phyloP scores from a whole-genome alignment of 2,113 vertebrate genomes.

The Larimichthys polyactis region DNA sequence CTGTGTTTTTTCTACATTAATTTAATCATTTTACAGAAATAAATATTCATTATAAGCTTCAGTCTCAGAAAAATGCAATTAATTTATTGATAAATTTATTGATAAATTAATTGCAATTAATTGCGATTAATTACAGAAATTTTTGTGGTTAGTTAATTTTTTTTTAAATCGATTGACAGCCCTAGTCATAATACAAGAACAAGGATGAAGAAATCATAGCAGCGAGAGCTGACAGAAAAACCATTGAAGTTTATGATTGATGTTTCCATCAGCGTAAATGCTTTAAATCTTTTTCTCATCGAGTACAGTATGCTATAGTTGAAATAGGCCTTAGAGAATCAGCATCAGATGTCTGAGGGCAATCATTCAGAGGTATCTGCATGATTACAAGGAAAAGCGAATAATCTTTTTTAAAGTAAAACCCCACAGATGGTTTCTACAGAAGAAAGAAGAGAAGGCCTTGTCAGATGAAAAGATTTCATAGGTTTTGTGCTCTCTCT shows the following conservation, averaged over 20 bases:
- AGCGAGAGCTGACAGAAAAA: neutral
- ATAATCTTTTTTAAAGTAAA: neutral
- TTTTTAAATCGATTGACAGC: too few species aligned
- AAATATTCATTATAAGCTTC: too few species aligned
- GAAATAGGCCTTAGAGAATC: neutral
- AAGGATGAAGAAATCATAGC: neutral
- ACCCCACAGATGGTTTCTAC: neutral
- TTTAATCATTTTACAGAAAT: too few species aligned
- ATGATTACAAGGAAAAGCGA: neutral
- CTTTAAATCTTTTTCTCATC: neutral
- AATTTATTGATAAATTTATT: too few species aligned
- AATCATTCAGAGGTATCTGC: neutral
- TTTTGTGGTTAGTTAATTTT: too few species aligned
- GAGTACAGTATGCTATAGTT: neutral
- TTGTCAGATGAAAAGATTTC: neutral
- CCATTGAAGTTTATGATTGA: neutral
- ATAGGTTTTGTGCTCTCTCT: neutral
- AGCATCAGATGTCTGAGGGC: neutral
- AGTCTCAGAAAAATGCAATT: too few species aligned
- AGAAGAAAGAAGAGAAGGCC: neutral
- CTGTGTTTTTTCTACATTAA: too few species aligned
- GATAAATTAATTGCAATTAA: too few species aligned
- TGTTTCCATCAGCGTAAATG: neutral
- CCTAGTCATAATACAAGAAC: neutral
- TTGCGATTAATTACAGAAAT: too few species aligned